Conservation (phyloP, 2,797 vertebrate species). For the Anguilla marmorata region DNA sequence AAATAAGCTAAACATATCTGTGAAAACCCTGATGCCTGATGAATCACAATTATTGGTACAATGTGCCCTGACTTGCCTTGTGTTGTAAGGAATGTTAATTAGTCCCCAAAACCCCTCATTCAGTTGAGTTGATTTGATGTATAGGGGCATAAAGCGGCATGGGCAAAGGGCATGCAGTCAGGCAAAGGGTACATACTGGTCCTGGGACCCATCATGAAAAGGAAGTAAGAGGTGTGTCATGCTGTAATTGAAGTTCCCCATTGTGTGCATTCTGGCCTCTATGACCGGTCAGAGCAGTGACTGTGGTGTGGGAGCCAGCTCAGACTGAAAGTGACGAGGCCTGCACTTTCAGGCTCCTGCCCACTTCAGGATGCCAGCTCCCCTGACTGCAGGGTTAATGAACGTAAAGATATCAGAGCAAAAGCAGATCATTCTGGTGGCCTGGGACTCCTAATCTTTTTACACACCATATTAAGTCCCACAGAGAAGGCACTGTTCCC, state of each 20-base stretch:
- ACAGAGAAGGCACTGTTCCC: conserved; percentile 65
- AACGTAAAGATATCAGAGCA: conserved; percentile 41
- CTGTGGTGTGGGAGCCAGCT: not conserved
- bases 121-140: not conserved
- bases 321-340: no score
- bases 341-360: not conserved
- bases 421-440: conserved; percentile 38
- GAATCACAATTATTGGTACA: not conserved
- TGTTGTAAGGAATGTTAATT: not conserved
- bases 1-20: not conserved
- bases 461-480: conserved; percentile 63
- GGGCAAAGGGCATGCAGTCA: not conserved
- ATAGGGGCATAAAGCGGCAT: not conserved
- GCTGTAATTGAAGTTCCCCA: not conserved
- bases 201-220: not conserved
- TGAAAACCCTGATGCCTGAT: not conserved
- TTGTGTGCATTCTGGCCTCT: not conserved
- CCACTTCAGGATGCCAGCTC: not conserved
- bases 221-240: not conserved
- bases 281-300: not conserved
- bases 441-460: conserved; percentile 63
- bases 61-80: not conserved
- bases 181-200: not conserved
- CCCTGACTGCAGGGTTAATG: conserved; percentile 27
- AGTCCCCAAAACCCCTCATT: not conserved